Base-by-base conservation (phyloP, 2,888 invertebrate genomes). In the Drosophila histrio region DNA sequence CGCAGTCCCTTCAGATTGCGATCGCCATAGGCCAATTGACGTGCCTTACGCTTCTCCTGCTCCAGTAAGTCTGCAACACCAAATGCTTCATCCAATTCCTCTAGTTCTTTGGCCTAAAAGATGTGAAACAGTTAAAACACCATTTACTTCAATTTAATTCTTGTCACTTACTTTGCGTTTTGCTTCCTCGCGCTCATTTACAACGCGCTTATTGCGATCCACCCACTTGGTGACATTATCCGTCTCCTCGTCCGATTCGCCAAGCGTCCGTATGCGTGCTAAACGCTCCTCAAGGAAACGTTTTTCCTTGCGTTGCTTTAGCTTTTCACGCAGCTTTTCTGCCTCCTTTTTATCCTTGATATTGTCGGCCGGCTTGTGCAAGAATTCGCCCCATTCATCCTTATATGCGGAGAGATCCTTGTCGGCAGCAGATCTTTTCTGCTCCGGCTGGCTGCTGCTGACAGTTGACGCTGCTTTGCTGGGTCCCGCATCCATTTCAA, bases 41-140 rank as follows among this genome's bases (percentile, higher is more conserved):
- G 92, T 22, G 94, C 93, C 49, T 94, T 93, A 65, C 92, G 93
- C 72, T 94, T 94, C 84, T 97, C 97, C 77, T 96, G 95, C 72
- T 96, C 96, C n/a, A 98, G 94, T 46, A 98, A 92, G 81, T 95
- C 96, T 11, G 95, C 94, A 66, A 98, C 95, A 26, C 98, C 98
- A 93, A 99, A 98, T 91, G 97, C 98, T 77, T 95, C 96, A 92
- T 99, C 99, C 93, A 99, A 94, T 92, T 99, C 98, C 92, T 98
- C 97, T 88, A 99, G 91, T 93, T 97, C 94, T 91, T 97, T 97
- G 19, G 98, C 99, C 97, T 96, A 85, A 4, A 13, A n/a, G 36
- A 3, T 32, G 3, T 13, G 6, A 5, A 26, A 46, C 0, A 9
- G 17, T 41, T 13, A 3, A 13, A 17, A 32, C n/a, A 19, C n/a